Evolutionary conservation across 2,888 invertebrate species (phyloP), one percentile per base, ranked within the genome.

Genomic region (Phalera bucephala): DNA sequence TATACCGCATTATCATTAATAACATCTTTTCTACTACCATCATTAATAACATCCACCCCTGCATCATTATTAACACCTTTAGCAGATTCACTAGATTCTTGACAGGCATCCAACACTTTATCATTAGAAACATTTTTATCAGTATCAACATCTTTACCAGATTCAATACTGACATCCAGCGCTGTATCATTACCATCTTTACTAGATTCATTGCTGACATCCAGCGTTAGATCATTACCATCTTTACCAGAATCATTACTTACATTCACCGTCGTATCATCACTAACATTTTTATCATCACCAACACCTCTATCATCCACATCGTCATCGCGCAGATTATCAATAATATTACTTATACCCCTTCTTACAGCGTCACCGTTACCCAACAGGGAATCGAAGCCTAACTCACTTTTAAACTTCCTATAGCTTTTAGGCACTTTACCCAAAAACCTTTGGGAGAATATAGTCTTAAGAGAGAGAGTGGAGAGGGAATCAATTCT

Each of bases 401-500:
- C 28, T 23, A 42, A 46, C 19, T 52, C 47, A 0, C 8, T 10
- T 10, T 50, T 59, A 0, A 52, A 19, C 21, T 31, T 43, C 26
- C 66, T 75, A 21, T 45, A 52, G 33, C 66, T 84, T 26, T 59
- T 73, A 0, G 77, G 79, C 0, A 80, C 72, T 54, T 74, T 79
- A 0, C 78, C 83, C 0, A 82, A 33, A 1, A 59, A 52, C 32
- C 64, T 71, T 1, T 56, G 51, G 0, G 85, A 81, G 59, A 80
- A 84, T 28, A 88, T 58, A 0, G 68, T 74, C 36, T 79, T 80
- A 0, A 89, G 36, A 0, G 76, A 39, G 0, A 88, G 46, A 0
- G 58, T 57, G 0, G 69, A 53, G 0, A 89, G 54, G 0, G 50
- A 55, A 0, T 75, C 54, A 0, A 85, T 59, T 6, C 36, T 64